These are phyloP conservation scores for Sorex fumeus DNA, from an alignment of 2,113 vertebrate genomes.

Conservation along the genomic window DNA sequence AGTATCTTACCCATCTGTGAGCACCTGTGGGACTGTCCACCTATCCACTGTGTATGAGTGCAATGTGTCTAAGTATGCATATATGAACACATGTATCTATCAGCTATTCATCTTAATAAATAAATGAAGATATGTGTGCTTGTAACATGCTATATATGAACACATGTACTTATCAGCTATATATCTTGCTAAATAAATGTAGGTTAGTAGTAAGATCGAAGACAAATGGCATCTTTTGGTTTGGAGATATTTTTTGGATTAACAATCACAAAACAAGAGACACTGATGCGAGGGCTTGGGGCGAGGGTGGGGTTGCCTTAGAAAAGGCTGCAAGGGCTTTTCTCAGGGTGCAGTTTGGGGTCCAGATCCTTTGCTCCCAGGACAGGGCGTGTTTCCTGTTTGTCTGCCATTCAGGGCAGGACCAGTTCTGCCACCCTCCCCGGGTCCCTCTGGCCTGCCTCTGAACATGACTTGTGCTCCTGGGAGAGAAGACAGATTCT, in stretches of 20 bases:
- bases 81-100: background rate
- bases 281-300: background rate
- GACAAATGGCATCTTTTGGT: background rate
- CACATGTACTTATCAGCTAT: no score
- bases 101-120: background rate
- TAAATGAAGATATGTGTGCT: no score
- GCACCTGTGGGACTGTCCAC: background rate
- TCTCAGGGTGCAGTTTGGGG: no score
- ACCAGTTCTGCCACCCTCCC: background rate
- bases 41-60: background rate
- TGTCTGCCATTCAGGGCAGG: background rate
- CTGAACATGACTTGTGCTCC: background rate
- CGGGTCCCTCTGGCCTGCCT: background rate
- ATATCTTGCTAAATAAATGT: background rate
- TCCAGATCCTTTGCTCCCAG: background rate
- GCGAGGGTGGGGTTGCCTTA: background rate
- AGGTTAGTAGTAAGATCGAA: background rate
- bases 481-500: conserved; percentile 60
- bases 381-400: background rate
- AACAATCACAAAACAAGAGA: background rate
- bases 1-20: background rate
- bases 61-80: background rate
- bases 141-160: no score
- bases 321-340: background rate
- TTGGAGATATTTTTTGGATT: conserved; percentile 9